These are phyloP conservation scores for Julus scanicus DNA, from an alignment of 2,888 invertebrate genomes.

Conservation along the genomic window DNA sequence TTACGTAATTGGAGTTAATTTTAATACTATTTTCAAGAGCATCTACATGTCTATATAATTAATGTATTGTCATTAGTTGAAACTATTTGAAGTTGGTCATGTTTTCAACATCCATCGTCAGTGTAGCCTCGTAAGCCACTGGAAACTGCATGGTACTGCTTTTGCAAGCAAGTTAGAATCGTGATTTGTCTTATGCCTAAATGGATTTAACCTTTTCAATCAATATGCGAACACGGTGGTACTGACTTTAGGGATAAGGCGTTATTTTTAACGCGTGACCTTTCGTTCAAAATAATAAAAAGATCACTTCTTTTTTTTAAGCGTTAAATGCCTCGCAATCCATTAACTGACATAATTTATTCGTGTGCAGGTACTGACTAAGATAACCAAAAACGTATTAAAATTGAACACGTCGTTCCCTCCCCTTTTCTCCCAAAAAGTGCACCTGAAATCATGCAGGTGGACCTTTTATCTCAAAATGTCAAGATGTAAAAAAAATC, in stretches of 20 bases:
- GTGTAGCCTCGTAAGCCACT: conserved; percentile 5
- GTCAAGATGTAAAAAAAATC: neutral
- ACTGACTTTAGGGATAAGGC: neutral
- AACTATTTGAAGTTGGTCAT: neutral
- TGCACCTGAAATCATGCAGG: neutral
- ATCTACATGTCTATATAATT: neutral
- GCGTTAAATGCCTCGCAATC: conserved; percentile 20
- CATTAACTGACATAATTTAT: conserved; percentile 26
- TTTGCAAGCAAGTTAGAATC: neutral
- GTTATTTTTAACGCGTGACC: conserved; percentile 14
- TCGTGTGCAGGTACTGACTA: conserved; percentile 3
- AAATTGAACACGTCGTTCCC: neutral
- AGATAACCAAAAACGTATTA: neutral
- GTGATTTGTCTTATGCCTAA: conserved; percentile 16
- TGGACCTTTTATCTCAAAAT: neutral
- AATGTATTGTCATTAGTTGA: neutral
- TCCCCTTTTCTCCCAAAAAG: neutral
- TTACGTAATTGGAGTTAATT: too few relatives aligned
- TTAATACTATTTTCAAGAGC: too few relatives aligned
- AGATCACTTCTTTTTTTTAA: neutral
- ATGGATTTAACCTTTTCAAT: conserved; percentile 28
- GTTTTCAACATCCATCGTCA: neutral
- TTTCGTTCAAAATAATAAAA: conserved; percentile 16
- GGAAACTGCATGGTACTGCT: neutral
- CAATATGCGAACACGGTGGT: neutral